These are phyloP conservation scores for Ceratosolen fusciceps DNA, from an alignment of 1,140 invertebrate species.

Conservation along the genomic window DNA sequence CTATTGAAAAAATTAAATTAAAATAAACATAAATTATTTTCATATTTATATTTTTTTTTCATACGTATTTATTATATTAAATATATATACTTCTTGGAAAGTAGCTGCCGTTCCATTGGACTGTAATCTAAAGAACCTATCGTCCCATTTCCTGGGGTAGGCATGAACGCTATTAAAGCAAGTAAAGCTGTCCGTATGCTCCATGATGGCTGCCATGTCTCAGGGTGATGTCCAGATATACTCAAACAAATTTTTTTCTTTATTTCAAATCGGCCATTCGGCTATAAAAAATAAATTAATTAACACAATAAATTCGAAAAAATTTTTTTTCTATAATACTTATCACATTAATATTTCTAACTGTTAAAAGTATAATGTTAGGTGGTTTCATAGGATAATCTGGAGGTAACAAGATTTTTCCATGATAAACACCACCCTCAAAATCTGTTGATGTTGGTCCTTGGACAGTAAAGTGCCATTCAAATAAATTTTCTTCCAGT, in stretches of 20 bases:
- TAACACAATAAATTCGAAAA: neutral
- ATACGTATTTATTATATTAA: neutral
- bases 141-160: slow-evolving; percentile 87
- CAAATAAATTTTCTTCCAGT: slow-evolving; percentile 95
- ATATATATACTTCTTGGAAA: slow-evolving; percentile 82
- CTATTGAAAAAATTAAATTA: neutral
- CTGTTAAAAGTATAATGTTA: slow-evolving; percentile 93
- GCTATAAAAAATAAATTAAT: slow-evolving; percentile 71
- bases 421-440: slow-evolving; percentile 92
- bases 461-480: slow-evolving; percentile 97
- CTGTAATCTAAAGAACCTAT: slow-evolving; percentile 93
- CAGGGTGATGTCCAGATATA: slow-evolving; percentile 97
- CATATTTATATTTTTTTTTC: neutral
- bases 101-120: slow-evolving; percentile 82
- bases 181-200: slow-evolving; percentile 94
- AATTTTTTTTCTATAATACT: neutral
- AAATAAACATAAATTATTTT: neutral
- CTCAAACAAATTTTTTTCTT: slow-evolving; percentile 97
- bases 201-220: slow-evolving; percentile 98
- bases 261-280: slow-evolving; percentile 94
- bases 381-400: slow-evolving; percentile 99
- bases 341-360: slow-evolving; percentile 68
- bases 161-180: slow-evolving; percentile 96
- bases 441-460: slow-evolving; percentile 91
- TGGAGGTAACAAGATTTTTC: slow-evolving; percentile 88